Conservation (phyloP, 2,797 vertebrate species). For the Novumbra hubbsi region DNA sequence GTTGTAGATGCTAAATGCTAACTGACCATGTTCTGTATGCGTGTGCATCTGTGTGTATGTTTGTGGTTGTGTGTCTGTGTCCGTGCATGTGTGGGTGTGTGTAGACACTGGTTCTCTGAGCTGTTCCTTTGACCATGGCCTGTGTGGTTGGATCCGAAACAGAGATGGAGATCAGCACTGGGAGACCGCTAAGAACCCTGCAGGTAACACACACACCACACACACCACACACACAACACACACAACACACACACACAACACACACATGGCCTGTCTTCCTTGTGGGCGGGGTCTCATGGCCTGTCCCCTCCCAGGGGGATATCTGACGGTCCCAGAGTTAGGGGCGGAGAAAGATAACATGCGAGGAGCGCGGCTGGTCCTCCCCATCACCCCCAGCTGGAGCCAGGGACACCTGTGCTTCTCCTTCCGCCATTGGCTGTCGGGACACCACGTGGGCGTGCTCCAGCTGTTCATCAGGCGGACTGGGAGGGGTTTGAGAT, state of each 20-base stretch:
- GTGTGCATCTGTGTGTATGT: constrained; percentile 30
- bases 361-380: constrained; percentile 75
- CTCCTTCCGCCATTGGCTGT: constrained; percentile 84
- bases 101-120: constrained; percentile 73
- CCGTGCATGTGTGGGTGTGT: constrained; percentile 12
- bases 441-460: constrained; percentile 76
- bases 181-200: constrained; percentile 63
- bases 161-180: constrained; percentile 80
- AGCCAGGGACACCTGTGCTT: constrained; percentile 75
- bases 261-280: not conserved
- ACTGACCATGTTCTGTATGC: not conserved
- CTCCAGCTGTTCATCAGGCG: constrained; percentile 81
- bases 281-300: too few relatives aligned
- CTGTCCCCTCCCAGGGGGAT: constrained; percentile 72
- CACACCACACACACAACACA: not conserved
- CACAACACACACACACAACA: constrained; percentile 4
- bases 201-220: constrained; percentile 68
- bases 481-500: constrained; percentile 55
- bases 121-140: constrained; percentile 83
- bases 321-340: constrained; percentile 76
- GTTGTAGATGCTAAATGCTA: too few relatives aligned
- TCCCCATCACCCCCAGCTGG: constrained; percentile 64
- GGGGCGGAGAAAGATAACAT: constrained; percentile 63
- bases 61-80: constrained; percentile 19
- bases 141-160: constrained; percentile 86